These are phyloP conservation scores for Dufourea novaeangliae DNA, from an alignment of 1,140 invertebrate species.

Conservation along the genomic window DNA sequence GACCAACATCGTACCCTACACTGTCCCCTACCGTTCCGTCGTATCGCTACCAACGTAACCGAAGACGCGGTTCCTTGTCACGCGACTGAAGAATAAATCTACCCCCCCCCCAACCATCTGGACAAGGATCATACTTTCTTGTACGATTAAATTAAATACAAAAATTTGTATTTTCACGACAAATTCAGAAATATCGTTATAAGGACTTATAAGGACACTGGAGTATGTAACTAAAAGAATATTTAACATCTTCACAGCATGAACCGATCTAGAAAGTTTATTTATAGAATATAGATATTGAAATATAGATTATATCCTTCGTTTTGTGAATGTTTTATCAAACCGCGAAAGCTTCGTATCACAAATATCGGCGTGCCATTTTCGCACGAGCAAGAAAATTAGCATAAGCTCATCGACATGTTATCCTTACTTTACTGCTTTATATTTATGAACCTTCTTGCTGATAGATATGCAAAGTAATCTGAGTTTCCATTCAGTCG, in stretches of 20 bases:
- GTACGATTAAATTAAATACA: too few species aligned
- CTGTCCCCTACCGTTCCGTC: constrained; percentile 26
- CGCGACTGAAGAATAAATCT: constrained; percentile 14
- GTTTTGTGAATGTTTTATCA: too few species aligned
- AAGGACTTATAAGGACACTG: too few species aligned
- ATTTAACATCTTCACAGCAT: too few species aligned
- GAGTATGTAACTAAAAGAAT: too few species aligned
- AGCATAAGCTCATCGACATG: constrained; percentile 49
- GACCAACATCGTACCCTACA: constrained; percentile 49
- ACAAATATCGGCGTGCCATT: constrained; percentile 32
- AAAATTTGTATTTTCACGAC: too few species aligned
- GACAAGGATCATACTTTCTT: too few species aligned
- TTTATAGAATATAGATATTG: too few species aligned
- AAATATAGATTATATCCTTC: too few species aligned
- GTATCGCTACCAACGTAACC: constrained; percentile 30
- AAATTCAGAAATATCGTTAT: too few species aligned
- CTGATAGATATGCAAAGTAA: constrained; percentile 32
- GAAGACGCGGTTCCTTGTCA: constrained; percentile 45
- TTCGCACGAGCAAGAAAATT: constrained; percentile 41
- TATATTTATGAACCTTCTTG: constrained; percentile 34
- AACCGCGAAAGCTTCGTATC: constrained; percentile 11
- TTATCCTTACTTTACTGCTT: constrained; percentile 37
- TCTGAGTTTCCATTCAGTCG: constrained; percentile 8
- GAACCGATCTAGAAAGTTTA: too few species aligned
- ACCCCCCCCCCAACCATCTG: too few species aligned